These are phyloP conservation scores for Pseudomyrmex gracilis DNA, from an alignment of 1,140 invertebrate genomes.

Conservation along the genomic window DNA sequence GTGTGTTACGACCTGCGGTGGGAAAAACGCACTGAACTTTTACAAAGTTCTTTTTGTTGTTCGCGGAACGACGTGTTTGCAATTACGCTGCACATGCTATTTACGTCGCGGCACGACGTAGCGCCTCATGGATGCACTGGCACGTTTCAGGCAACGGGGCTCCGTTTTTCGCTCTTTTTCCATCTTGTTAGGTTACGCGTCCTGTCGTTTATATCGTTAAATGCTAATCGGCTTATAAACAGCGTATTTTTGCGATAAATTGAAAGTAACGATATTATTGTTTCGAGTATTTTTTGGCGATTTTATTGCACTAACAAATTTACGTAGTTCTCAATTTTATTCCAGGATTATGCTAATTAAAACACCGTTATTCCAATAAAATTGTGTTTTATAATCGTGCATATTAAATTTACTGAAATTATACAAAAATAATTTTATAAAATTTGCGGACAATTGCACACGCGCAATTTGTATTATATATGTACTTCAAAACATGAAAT, in stretches of 20 bases:
- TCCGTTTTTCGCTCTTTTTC: background rate
- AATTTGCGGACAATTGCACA: too few species aligned
- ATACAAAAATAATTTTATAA: too few species aligned
- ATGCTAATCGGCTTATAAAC: conserved; percentile 49
- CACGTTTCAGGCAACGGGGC: conserved; percentile 37
- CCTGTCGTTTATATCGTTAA: conserved; percentile 39
- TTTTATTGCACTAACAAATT: background rate
- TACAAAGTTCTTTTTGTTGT: conserved; percentile 57
- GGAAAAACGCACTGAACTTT: conserved; percentile 37
- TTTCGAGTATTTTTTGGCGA: background rate
- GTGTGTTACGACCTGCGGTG: conserved; percentile 26
- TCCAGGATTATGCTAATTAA: too few species aligned
- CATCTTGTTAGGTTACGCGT: conserved; percentile 17
- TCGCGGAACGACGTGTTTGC: conserved; percentile 39
- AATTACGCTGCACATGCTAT: conserved; percentile 66
- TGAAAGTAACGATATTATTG: conserved; percentile 5
- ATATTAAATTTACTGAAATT: too few species aligned
- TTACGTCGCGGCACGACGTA: conserved; percentile 54
- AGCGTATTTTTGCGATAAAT: conserved; percentile 39
- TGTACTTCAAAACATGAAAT: too few species aligned
- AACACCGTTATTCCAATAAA: too few species aligned
- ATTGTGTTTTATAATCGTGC: too few species aligned
- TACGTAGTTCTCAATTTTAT: background rate
- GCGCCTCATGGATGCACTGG: conserved; percentile 11
- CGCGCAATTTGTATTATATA: too few species aligned